These are phyloP conservation scores for Perodicticus potto DNA, from an alignment of 2,797 vertebrate species.

Conservation along the genomic window DNA sequence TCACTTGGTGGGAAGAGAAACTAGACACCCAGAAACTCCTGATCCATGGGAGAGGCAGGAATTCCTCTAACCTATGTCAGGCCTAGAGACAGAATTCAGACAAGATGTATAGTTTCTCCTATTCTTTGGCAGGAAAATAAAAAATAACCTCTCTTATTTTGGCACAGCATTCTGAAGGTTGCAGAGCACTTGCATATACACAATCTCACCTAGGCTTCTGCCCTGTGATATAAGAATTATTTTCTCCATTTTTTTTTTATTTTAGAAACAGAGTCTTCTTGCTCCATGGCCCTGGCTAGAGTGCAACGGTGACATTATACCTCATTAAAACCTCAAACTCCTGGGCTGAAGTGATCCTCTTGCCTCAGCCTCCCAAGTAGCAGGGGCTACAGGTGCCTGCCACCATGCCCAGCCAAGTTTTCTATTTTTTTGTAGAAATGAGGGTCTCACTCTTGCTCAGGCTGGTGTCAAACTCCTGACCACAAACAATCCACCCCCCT, in stretches of 20 bases:
- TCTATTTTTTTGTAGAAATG: background rate
- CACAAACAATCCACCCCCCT: background rate
- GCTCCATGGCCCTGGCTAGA: background rate
- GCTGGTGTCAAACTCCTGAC: background rate
- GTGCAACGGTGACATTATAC: background rate
- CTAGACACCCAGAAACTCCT: background rate
- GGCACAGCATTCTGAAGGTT: background rate
- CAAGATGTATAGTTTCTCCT: background rate
- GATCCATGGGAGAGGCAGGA: accelerated
- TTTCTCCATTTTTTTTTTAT: background rate
- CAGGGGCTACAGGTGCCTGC: no score
- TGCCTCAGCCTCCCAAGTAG: background rate
- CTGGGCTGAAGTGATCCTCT: background rate
- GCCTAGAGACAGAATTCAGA: background rate
- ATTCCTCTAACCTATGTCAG: background rate
- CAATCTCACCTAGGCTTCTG: no score
- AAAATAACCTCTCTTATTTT: background rate
- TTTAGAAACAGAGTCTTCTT: background rate
- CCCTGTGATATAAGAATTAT: background rate
- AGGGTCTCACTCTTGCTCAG: background rate
- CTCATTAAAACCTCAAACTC: background rate
- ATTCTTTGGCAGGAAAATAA: background rate
- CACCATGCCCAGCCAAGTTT: background rate
- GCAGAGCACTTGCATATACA: background rate
- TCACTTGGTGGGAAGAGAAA: background rate